Evolutionary conservation across 2,113 vertebrate genomes (phyloP).

Genomic region (Hippocampus guttulatus): DNA sequence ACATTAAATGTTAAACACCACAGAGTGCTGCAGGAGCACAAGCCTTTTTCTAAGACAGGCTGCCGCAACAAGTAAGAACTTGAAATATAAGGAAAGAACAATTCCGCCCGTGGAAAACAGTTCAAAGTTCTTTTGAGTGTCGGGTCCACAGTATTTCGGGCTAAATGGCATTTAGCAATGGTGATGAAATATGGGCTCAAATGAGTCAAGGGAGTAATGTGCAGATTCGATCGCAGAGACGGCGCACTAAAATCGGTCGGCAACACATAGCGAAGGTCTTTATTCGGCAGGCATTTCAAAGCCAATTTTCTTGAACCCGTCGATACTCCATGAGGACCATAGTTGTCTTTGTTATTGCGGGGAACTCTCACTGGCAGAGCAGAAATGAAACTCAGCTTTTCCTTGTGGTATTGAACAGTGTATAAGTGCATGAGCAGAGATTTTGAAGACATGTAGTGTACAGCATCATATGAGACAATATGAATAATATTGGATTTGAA

Average conservation of each 20-base stretch:
- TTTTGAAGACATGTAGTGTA: neutral
- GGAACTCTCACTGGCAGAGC: neutral
- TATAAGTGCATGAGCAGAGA: neutral
- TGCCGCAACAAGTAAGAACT: slow-evolving; percentile 3
- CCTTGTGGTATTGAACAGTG: neutral
- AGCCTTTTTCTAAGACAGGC: neutral
- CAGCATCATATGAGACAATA: neutral
- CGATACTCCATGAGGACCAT: neutral
- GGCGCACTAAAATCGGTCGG: slow-evolving; percentile 1
- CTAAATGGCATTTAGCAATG: slow-evolving; percentile 5
- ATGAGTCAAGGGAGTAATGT: slow-evolving; percentile 23
- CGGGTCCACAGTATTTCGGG: slow-evolving; percentile 3
- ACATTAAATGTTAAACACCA: slow-evolving; percentile 38
- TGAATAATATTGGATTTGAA: neutral
- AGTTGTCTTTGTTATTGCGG: neutral
- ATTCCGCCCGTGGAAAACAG: neutral
- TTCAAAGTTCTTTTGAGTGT: slow-evolving; percentile 10
- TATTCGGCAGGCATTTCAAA: neutral
- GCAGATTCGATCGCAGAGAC: slow-evolving; percentile 11
- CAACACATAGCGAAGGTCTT: neutral
- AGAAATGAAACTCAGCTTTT: neutral
- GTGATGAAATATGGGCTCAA: slow-evolving; percentile 17
- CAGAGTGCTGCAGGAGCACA: slow-evolving; percentile 14
- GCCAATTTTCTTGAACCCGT: neutral
- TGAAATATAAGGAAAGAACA: slow-evolving; percentile 9